Conservation (phyloP, 2,113 vertebrate genomes). For the Cichladusa arquata region DNA sequence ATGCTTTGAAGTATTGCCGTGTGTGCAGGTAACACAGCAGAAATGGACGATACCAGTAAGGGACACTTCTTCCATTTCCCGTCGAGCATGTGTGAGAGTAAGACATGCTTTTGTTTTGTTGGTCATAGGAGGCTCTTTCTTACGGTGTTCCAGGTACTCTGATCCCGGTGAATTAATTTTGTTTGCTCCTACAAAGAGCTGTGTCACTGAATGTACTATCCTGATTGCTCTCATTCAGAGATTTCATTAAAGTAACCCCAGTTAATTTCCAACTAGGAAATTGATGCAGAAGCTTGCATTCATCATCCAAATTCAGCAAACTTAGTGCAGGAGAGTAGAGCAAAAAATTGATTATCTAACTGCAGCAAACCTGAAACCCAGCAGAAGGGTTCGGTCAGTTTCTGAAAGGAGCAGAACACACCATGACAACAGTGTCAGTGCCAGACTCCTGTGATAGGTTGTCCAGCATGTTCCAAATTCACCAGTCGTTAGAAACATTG, state of each 20-base stretch:
- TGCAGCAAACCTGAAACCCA: background rate
- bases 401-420: background rate
- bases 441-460: background rate
- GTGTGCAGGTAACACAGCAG: slow-evolving; percentile 5
- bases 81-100: background rate
- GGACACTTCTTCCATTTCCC: slow-evolving; percentile 13
- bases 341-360: slow-evolving; percentile 28
- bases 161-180: slow-evolving; percentile 13
- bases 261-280: slow-evolving; percentile 14
- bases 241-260: background rate
- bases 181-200: background rate
- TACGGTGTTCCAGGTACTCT: background rate
- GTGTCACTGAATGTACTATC: slow-evolving; percentile 5
- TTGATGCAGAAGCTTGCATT: background rate
- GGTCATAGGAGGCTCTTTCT: slow-evolving; percentile 12
- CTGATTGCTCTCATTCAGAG: slow-evolving; percentile 17
- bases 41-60: background rate
- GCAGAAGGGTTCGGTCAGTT: background rate
- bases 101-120: slow-evolving; percentile 40
- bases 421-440: background rate
- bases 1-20: background rate
- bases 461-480: background rate
- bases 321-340: background rate
- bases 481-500: background rate
- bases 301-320: background rate